These are phyloP conservation scores for Urocolius indicus DNA, from an alignment of 2,113 vertebrate genomes.

Conservation along the genomic window DNA sequence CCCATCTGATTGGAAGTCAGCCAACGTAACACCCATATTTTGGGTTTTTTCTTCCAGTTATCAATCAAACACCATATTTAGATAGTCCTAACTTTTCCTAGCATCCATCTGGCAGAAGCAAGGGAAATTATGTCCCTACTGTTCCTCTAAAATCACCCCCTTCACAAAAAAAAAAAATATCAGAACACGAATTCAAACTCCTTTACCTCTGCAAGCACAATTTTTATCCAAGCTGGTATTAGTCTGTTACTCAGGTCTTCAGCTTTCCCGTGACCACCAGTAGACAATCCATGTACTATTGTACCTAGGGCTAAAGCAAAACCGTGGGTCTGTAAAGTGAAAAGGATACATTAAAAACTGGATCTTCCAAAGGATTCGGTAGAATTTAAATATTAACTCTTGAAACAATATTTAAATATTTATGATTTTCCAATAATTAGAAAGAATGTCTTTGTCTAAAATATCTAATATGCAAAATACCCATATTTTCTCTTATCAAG, in stretches of 20 bases:
- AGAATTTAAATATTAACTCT: background rate
- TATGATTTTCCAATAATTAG: background rate
- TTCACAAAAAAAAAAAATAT: background rate
- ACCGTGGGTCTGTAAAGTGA: conserved; percentile 83
- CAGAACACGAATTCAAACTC: background rate
- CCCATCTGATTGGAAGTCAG: too few species aligned
- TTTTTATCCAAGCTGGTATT: conserved; percentile 90
- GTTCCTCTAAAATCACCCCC: background rate
- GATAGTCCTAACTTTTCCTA: background rate
- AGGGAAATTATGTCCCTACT: background rate
- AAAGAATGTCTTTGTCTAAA: background rate
- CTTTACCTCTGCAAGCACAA: conserved; percentile 87
- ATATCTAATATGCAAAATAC: background rate
- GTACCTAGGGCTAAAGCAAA: conserved; percentile 92
- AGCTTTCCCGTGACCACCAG: conserved; percentile 91
- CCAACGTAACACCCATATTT: too few species aligned
- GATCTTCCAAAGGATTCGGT: background rate
- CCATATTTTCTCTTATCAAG: background rate
- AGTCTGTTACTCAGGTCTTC: conserved; percentile 87
- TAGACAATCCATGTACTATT: conserved; percentile 86
- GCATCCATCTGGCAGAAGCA: background rate
- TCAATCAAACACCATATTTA: background rate
- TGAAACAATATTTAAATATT: background rate
- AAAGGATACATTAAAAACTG: background rate
- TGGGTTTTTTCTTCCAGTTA: background rate